Conservation (phyloP, 2,888 invertebrate genomes). For the Dyspetes luteomarginatus region DNA sequence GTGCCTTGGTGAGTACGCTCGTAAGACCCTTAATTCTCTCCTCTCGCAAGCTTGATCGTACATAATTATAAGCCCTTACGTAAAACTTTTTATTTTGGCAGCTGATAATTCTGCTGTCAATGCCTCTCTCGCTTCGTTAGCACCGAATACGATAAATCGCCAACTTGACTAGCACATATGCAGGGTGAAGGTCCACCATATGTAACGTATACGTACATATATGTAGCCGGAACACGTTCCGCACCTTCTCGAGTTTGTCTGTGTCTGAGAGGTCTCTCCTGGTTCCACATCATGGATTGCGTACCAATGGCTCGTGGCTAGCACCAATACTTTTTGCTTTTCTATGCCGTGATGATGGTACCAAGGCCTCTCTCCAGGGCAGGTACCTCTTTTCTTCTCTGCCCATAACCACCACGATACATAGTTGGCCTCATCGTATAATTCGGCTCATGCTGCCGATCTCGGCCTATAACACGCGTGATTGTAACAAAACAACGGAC, state of each 20-base stretch:
- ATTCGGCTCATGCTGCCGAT: constrained; percentile 51
- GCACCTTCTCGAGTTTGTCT: constrained; percentile 76
- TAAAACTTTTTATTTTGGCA: too few relatives aligned
- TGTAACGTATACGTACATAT: background rate
- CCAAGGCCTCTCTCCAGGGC: constrained; percentile 4
- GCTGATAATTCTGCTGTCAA: too few relatives aligned
- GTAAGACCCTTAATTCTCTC: too few relatives aligned
- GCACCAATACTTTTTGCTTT: constrained; percentile 33
- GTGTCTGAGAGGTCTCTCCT: constrained; percentile 75
- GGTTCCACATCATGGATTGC: constrained; percentile 80
- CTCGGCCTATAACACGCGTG: constrained; percentile 76
- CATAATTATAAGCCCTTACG: too few relatives aligned
- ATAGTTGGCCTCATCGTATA: constrained; percentile 50
- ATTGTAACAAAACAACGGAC: constrained; percentile 84
- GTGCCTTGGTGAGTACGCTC: too few relatives aligned
- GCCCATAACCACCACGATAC: constrained; percentile 42
- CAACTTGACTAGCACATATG: background rate
- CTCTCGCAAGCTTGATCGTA: too few relatives aligned
- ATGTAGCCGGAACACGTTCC: constrained; percentile 75
- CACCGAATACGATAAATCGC: too few relatives aligned
- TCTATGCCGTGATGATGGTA: background rate
- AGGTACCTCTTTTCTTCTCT: background rate
- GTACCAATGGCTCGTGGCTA: constrained; percentile 67
- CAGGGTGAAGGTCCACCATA: background rate
- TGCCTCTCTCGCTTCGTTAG: too few relatives aligned